Percentiles rank a stretch among this genome's conserved stretches.
Evolutionary conservation across 2,797 vertebrate genomes (phyloP).

Genomic region (Neoniphon sammara): DNA sequence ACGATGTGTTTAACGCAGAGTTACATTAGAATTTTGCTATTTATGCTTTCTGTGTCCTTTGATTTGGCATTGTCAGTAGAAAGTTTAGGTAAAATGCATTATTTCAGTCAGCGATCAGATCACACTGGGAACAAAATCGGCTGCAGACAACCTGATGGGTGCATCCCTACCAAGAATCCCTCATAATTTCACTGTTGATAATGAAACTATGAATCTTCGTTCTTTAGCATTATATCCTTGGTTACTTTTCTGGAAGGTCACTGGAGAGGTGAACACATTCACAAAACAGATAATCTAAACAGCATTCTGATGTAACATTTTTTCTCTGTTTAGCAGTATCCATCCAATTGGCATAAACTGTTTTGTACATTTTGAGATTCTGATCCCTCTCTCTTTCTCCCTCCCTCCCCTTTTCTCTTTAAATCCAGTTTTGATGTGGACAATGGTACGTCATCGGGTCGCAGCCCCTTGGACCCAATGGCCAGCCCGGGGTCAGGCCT

Average conservation of each 20-base stretch:
- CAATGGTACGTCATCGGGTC: conserved; percentile 97
- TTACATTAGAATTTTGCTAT: too few relatives aligned
- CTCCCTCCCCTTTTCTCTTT: conserved; percentile 24
- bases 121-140: not conserved
- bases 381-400: conserved; percentile 20
- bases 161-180: not conserved
- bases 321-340: not conserved
- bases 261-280: not conserved
- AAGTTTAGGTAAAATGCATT: not conserved
- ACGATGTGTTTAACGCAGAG: too few relatives aligned
- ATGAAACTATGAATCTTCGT: too few relatives aligned
- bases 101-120: not conserved
- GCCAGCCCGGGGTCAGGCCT: conserved; percentile 97
- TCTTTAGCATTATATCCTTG: not conserved
- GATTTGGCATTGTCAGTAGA: too few relatives aligned
- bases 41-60: too few relatives aligned
- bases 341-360: not conserved
- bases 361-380: not conserved
- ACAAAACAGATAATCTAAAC: not conserved
- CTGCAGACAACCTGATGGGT: not conserved
- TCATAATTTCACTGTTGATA: not conserved
- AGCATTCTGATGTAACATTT: not conserved
- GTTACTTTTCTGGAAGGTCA: not conserved
- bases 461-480: conserved; percentile 99
- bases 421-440: conserved; percentile 96